Conservation (phyloP, 1,140 invertebrate genomes). For the Lasioglossum baleicum region DNA sequence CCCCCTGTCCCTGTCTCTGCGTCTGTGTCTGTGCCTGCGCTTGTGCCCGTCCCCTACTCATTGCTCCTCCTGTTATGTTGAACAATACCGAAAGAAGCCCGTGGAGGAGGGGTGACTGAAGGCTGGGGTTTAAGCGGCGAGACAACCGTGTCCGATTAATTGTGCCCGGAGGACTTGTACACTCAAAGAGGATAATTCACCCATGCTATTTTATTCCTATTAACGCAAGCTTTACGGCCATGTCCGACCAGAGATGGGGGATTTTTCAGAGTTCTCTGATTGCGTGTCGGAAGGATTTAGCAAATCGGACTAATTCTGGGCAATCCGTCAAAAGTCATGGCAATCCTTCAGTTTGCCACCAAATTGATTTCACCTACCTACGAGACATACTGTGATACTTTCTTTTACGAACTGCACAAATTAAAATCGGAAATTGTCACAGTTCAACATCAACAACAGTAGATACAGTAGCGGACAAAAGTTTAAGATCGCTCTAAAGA, state of each 20-base stretch:
- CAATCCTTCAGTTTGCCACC: not conserved
- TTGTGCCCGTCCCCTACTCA: not conserved
- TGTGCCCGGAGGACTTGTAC: conserved; percentile 62
- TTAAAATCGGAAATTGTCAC: not conserved
- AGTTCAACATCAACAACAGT: too few species aligned
- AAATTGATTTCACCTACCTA: conserved; percentile 5
- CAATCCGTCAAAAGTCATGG: conserved; percentile 4
- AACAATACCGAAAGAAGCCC: conserved; percentile 46
- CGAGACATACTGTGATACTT: not conserved
- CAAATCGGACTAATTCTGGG: conserved; percentile 13
- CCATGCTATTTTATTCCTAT: conserved; percentile 52
- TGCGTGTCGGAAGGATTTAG: conserved; percentile 9
- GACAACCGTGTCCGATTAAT: conserved; percentile 67
- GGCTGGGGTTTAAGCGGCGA: conserved; percentile 36
- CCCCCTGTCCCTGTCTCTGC: too few species aligned
- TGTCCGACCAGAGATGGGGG: not conserved
- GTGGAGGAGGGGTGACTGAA: conserved; percentile 10
- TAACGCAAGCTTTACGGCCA: conserved; percentile 36
- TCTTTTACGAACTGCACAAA: not conserved
- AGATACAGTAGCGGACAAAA: too few species aligned
- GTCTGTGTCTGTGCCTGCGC: too few species aligned
- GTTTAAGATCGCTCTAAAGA: too few species aligned
- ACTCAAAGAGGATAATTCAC: conserved; percentile 66
- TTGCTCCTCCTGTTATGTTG: conserved; percentile 39
- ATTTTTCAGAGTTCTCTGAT: conserved; percentile 20